These are phyloP conservation scores for Pardalotus punctatus DNA, from an alignment of 2,113 vertebrate species.

Conservation along the genomic window DNA sequence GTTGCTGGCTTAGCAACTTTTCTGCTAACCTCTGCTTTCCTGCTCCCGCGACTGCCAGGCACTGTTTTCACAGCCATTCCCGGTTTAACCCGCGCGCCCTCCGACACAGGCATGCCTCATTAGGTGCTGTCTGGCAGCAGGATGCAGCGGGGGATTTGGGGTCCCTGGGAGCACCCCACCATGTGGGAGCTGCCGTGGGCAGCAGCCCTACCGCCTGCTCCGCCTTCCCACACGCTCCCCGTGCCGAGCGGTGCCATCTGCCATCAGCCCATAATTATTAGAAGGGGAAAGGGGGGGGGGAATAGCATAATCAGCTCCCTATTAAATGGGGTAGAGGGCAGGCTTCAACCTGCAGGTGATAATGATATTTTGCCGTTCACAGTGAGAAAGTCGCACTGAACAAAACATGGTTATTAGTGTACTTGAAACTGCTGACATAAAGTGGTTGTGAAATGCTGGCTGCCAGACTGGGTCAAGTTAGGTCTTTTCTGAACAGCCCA, in stretches of 20 bases:
- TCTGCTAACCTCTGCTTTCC: slow-evolving; percentile 59
- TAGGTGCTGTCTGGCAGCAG: not conserved
- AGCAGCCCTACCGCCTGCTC: not conserved
- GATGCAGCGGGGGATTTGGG: fast-evolving
- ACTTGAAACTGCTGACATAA: slow-evolving; percentile 59
- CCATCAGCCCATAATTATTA: slow-evolving; percentile 22
- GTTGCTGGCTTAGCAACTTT: slow-evolving; percentile 44
- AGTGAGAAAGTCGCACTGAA: slow-evolving; percentile 42
- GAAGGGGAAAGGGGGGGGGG: not conserved
- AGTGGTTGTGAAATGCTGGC: slow-evolving; percentile 57
- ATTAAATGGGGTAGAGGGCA: slow-evolving; percentile 40
- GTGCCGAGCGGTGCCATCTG: not conserved
- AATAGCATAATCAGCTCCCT: slow-evolving; percentile 17
- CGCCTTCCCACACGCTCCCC: not conserved
- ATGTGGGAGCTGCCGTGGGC: fast-evolving
- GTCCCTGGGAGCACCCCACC: not conserved
- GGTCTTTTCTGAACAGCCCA: slow-evolving; percentile 43
- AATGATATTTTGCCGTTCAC: slow-evolving; percentile 51
- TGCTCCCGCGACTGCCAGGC: not conserved
- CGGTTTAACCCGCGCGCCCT: not conserved
- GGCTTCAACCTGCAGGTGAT: slow-evolving; percentile 64
- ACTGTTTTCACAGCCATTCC: slow-evolving; percentile 22
- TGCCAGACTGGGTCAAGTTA: slow-evolving; percentile 59
- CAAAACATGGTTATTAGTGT: slow-evolving; percentile 54
- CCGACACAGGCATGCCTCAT: not conserved